phyloP scores from a whole-genome alignment of 1,140 invertebrate species.

The Idris sp. region DNA sequence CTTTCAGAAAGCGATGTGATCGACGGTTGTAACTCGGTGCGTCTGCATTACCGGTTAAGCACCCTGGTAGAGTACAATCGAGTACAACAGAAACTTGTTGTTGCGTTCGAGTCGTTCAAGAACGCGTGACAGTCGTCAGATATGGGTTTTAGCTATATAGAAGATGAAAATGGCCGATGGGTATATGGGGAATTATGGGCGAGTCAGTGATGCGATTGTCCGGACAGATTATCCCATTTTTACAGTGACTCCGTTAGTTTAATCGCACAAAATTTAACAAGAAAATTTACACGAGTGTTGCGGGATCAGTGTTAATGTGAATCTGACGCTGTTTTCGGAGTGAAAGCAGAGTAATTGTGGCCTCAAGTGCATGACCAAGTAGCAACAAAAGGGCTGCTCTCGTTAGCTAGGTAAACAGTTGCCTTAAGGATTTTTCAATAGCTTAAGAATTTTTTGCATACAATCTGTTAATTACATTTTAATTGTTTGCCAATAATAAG shows the following conservation, averaged over 20 bases:
- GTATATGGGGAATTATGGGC: conserved; percentile 77
- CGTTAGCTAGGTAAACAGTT: conserved; percentile 70
- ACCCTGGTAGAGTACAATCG: conserved; percentile 33
- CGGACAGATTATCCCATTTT: conserved; percentile 61
- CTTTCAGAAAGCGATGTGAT: no score
- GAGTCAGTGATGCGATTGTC: conserved; percentile 70
- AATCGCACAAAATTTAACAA: conserved; percentile 22
- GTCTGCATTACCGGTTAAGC: conserved; percentile 38
- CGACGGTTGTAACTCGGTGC: conserved; percentile 1
- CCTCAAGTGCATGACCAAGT: conserved; percentile 53
- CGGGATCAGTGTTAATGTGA: conserved; percentile 33
- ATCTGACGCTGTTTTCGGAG: conserved; percentile 32
- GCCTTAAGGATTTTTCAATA: no score
- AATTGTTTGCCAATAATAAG: no score
- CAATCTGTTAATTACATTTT: no score
- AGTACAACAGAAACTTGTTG: conserved; percentile 48
- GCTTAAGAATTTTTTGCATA: no score
- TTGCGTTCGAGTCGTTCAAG: conserved; percentile 62
- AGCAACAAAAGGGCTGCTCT: conserved; percentile 68
- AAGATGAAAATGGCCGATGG: conserved; percentile 77
- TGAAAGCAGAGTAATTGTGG: conserved; percentile 36
- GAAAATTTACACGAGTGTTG: conserved; percentile 39
- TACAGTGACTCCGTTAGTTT: conserved; percentile 35
- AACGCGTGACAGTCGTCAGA: conserved; percentile 63
- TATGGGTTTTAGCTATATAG: conserved; percentile 67